Evolutionary conservation across 2,797 vertebrate genomes (phyloP).

Genomic region (Pogonophryne albipinna): DNA sequence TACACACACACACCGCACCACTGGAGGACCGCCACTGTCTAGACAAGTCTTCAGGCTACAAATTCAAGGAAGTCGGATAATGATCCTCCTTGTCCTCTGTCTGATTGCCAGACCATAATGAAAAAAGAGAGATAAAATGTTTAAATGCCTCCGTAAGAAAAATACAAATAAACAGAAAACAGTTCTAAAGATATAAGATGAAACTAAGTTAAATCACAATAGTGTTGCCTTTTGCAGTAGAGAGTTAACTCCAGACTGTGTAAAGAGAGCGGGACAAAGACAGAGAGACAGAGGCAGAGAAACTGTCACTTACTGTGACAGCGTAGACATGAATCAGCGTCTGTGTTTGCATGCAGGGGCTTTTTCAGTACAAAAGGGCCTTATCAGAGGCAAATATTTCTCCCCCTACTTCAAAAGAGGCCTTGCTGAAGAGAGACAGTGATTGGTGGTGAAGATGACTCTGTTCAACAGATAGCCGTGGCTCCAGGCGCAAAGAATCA

Average conservation of each 20-base stretch:
- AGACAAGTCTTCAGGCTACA: constrained; percentile 33
- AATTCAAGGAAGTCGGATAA: constrained; percentile 40
- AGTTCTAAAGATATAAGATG: constrained; percentile 2
- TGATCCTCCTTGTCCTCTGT: constrained; percentile 19
- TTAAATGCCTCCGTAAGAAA: not conserved
- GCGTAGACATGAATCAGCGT: constrained; percentile 55
- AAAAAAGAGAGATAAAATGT: constrained; percentile 6
- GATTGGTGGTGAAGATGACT: constrained; percentile 54
- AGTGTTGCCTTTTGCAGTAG: not conserved
- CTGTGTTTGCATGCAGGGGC: constrained; percentile 57
- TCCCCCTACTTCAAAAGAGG: constrained; percentile 52
- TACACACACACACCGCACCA: constrained; percentile 6
- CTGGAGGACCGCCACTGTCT: constrained; percentile 36
- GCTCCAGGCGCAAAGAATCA: constrained; percentile 47
- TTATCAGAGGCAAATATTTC: constrained; percentile 57
- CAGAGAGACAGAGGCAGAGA: constrained; percentile 29
- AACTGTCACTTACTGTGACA: constrained; percentile 36
- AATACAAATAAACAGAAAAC: not conserved
- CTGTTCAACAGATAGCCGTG: constrained; percentile 54
- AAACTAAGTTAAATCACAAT: constrained; percentile 22
- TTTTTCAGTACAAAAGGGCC: constrained; percentile 64
- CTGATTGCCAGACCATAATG: constrained; percentile 37
- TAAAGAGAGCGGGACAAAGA: constrained; percentile 19
- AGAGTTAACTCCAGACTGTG: constrained; percentile 24
- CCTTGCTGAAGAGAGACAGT: constrained; percentile 61